These are phyloP conservation scores for Pangasius macronema DNA, from an alignment of 2,797 vertebrate species.

Conservation along the genomic window DNA sequence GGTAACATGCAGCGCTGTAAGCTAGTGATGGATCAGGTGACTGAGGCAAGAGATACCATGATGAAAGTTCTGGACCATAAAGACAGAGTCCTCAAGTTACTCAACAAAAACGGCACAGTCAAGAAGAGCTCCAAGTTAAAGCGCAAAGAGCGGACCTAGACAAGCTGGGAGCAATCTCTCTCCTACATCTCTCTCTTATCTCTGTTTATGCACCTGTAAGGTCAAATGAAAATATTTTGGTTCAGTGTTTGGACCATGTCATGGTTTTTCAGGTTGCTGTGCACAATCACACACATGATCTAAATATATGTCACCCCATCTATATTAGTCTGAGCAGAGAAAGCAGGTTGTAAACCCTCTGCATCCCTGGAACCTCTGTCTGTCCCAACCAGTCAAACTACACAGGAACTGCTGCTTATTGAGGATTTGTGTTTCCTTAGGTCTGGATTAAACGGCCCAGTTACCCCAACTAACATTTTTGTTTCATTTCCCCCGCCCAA, in stretches of 20 bases:
- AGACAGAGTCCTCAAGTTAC: constrained; percentile 95
- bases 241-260: constrained; percentile 37
- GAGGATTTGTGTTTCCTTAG: constrained; percentile 26
- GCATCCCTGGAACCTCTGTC: neutral
- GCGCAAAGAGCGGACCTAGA: constrained; percentile 90
- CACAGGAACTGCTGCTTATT: constrained; percentile 46
- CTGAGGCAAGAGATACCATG: constrained; percentile 97
- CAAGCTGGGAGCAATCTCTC: neutral
- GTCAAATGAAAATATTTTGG: constrained; percentile 36
- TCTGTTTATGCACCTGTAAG: constrained; percentile 9
- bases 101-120: constrained; percentile 94
- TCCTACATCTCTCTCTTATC: constrained; percentile 1
- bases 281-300: constrained; percentile 54
- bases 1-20: constrained; percentile 99
- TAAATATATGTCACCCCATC: constrained; percentile 27
- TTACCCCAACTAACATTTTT: neutral
- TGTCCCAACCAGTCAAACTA: neutral
- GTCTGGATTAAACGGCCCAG: constrained; percentile 2
- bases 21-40: constrained; percentile 99
- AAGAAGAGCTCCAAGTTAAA: constrained; percentile 98
- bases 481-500: neutral
- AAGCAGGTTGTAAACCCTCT: constrained; percentile 29
- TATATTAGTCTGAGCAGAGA: constrained; percentile 45
- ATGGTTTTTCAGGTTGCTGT: constrained; percentile 50
- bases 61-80: constrained; percentile 98